Evolutionary conservation across 2,797 vertebrate species (phyloP).

Genomic region (Presbytis comata): DNA sequence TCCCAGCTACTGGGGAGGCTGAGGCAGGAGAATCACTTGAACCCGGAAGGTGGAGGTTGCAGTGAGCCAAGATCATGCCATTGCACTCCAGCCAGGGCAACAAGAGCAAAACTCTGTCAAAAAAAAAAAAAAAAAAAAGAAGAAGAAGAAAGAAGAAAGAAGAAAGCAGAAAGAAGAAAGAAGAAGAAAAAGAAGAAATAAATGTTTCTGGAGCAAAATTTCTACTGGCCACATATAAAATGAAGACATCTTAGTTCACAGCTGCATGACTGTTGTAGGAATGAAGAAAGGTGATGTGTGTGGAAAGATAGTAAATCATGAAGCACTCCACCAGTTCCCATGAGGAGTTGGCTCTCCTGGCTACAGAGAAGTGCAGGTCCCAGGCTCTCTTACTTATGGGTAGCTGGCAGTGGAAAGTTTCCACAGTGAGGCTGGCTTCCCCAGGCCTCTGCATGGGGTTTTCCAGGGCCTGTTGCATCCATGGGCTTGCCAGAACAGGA

Average conservation of each 20-base stretch:
- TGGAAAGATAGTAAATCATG: no score
- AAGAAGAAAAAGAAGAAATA: not conserved
- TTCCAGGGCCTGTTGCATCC: not conserved
- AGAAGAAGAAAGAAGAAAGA: no score
- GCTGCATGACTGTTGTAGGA: not conserved
- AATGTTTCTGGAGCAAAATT: not conserved
- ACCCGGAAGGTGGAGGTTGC: no score
- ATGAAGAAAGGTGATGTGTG: not conserved
- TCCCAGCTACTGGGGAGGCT: no score
- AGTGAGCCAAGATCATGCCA: no score
- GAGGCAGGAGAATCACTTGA: no score
- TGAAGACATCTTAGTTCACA: not conserved
- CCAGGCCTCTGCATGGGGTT: not conserved
- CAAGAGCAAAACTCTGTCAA: no score
- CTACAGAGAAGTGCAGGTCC: accelerated
- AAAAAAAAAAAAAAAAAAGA: no score
- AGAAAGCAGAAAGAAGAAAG: no score
- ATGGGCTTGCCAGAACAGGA: not conserved
- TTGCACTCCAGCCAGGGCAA: no score
- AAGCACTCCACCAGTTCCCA: accelerated
- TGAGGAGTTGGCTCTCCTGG: not conserved
- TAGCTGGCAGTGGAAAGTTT: not conserved
- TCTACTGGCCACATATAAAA: not conserved
- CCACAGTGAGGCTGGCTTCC: not conserved
- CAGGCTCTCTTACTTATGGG: not conserved